Evolutionary conservation across 2,888 invertebrate genomes (phyloP).

Genomic region (Lypha dubia): DNA sequence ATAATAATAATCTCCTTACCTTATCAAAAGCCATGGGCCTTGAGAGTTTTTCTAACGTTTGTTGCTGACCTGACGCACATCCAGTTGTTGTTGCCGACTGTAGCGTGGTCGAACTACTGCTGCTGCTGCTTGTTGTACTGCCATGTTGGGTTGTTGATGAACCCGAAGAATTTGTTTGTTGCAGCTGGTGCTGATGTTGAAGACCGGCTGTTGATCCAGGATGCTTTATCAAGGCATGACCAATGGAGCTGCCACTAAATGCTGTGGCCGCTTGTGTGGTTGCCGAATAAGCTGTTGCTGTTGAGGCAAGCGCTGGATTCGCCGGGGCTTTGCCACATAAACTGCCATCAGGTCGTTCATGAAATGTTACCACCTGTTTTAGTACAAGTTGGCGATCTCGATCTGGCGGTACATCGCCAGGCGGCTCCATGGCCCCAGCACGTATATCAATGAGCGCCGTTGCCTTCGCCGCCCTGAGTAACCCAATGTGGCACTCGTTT

Average conservation of each 20-base stretch:
- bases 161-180: constrained; percentile 74
- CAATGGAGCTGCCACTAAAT: constrained; percentile 77
- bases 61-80: constrained; percentile 74
- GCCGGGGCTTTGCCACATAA: constrained; percentile 56
- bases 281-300: constrained; percentile 77
- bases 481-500: constrained; percentile 76
- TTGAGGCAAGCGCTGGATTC: constrained; percentile 76
- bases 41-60: constrained; percentile 82
- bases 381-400: constrained; percentile 80
- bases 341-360: constrained; percentile 60
- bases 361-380: constrained; percentile 69
- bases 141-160: constrained; percentile 74
- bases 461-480: constrained; percentile 75
- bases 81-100: constrained; percentile 67
- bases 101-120: constrained; percentile 65
- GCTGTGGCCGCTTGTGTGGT: constrained; percentile 78
- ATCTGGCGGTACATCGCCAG: constrained; percentile 81
- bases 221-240: constrained; percentile 64
- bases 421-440: constrained; percentile 82
- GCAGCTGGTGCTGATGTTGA: constrained; percentile 56
- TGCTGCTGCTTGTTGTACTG: constrained; percentile 72
- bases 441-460: constrained; percentile 74
- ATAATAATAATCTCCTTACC: constrained; percentile 83
- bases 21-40: constrained; percentile 90
- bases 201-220: constrained; percentile 59